Percentiles rank a stretch among this genome's conserved stretches.
Conservation (phyloP, 1,140 invertebrate species). For the Zaprionus africanus region DNA sequence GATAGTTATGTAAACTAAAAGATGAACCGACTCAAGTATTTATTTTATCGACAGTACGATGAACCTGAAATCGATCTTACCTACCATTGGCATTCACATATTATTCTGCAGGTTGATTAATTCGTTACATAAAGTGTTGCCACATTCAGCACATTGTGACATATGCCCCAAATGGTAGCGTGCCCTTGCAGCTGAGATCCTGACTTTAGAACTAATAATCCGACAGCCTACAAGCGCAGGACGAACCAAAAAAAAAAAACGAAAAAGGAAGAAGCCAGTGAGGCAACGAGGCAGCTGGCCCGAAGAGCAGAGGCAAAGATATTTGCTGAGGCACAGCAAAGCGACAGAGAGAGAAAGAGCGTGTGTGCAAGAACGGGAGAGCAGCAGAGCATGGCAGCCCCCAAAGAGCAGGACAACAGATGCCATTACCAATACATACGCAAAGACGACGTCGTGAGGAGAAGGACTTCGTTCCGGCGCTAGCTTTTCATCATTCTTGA, state of each 20-base stretch:
- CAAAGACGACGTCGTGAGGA: slow-evolving; percentile 36
- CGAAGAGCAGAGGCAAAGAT: slow-evolving; percentile 44
- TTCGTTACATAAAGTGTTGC: not conserved
- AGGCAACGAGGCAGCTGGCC: slow-evolving; percentile 31
- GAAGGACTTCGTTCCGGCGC: slow-evolving; percentile 54
- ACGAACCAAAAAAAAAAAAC: slow-evolving; percentile 48
- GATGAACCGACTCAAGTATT: no score
- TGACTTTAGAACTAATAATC: slow-evolving; percentile 83
- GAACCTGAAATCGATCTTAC: no score
- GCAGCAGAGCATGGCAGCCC: not conserved
- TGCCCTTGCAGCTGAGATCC: slow-evolving; percentile 63
- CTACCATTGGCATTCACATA: not conserved
- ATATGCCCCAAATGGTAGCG: slow-evolving; percentile 55
- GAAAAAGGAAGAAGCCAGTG: slow-evolving; percentile 63
- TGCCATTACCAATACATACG: slow-evolving; percentile 52
- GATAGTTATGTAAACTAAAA: not conserved
- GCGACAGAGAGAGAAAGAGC: slow-evolving; percentile 8
- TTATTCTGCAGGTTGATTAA: not conserved
- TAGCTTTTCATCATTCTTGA: slow-evolving; percentile 84
- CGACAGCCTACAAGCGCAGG: slow-evolving; percentile 79
- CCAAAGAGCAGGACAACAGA: slow-evolving; percentile 58
- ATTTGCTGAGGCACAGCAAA: slow-evolving; percentile 50
- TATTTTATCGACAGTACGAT: not conserved
- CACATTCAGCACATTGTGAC: slow-evolving; percentile 1
- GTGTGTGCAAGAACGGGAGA: slow-evolving; percentile 16